phyloP scores from a whole-genome alignment of 2,888 invertebrate genomes.

The Adelognathus sp. region DNA sequence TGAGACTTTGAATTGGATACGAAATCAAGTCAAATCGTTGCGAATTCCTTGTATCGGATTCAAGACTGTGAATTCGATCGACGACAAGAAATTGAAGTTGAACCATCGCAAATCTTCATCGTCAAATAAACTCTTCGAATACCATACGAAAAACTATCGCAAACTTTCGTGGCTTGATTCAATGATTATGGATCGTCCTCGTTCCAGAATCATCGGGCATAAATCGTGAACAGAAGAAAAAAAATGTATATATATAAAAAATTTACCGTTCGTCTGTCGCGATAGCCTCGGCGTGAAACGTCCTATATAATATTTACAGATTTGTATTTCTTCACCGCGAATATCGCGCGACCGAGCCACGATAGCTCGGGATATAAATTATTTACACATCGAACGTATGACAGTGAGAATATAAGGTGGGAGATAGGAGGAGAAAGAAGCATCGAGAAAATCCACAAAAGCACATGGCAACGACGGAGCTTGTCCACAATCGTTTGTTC shows the following conservation, averaged over 20 bases:
- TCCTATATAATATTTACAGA: conserved; percentile 45
- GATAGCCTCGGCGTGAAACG: background rate
- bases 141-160: too few relatives aligned
- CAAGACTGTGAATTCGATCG: too few relatives aligned
- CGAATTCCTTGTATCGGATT: too few relatives aligned
- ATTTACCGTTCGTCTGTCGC: conserved; percentile 1
- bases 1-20: too few relatives aligned
- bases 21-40: too few relatives aligned
- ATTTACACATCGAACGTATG: conserved; percentile 54
- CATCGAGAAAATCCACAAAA: conserved; percentile 16
- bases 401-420: background rate
- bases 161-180: background rate
- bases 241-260: conserved; percentile 76
- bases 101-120: too few relatives aligned
- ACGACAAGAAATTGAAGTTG: too few relatives aligned
- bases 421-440: background rate
- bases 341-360: conserved; percentile 11
- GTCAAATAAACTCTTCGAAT: too few relatives aligned
- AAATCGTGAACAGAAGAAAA: conserved; percentile 64
- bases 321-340: too few relatives aligned
- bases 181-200: background rate
- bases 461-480: conserved; percentile 16
- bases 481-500: background rate
- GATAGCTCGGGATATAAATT: conserved; percentile 37
- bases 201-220: conserved; percentile 36